These are phyloP conservation scores for Crotalus viridis DNA, from an alignment of 2,113 vertebrate genomes.

Conservation along the genomic window DNA sequence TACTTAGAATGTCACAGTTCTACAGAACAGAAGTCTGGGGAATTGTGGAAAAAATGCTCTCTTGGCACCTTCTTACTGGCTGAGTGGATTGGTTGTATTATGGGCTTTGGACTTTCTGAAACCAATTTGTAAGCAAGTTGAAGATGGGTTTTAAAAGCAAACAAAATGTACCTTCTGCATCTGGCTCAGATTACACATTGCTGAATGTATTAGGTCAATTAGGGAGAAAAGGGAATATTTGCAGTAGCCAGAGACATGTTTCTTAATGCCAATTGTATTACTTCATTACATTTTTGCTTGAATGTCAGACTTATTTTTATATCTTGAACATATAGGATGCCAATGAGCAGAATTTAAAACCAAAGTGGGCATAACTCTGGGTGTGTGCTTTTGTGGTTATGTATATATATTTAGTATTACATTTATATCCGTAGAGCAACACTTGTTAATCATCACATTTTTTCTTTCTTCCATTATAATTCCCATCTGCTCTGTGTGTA, in stretches of 20 bases:
- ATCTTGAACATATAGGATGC: background rate
- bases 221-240: slow-evolving; percentile 30
- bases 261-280: slow-evolving; percentile 50
- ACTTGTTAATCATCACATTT: background rate
- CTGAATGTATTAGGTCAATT: slow-evolving; percentile 52
- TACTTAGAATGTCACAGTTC: slow-evolving; percentile 51
- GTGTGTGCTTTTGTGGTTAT: background rate
- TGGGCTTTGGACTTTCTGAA: slow-evolving; percentile 48
- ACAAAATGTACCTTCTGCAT: slow-evolving; percentile 42
- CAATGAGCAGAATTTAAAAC: background rate
- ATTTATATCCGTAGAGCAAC: background rate
- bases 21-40: slow-evolving; percentile 53
- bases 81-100: slow-evolving; percentile 21
- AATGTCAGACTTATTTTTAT: background rate
- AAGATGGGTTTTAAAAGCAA: slow-evolving; percentile 29
- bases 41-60: slow-evolving; percentile 54
- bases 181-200: slow-evolving; percentile 1
- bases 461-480: background rate
- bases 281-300: slow-evolving; percentile 40
- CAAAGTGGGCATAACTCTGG: background rate
- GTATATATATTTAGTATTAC: background rate
- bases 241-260: slow-evolving; percentile 36
- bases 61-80: slow-evolving; percentile 52
- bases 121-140: slow-evolving; percentile 37
- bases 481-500: background rate